Evolutionary conservation across 53 echinoderm and acorn worm species (phyloP).

Genomic region (Temnopleurus reevesii): DNA sequence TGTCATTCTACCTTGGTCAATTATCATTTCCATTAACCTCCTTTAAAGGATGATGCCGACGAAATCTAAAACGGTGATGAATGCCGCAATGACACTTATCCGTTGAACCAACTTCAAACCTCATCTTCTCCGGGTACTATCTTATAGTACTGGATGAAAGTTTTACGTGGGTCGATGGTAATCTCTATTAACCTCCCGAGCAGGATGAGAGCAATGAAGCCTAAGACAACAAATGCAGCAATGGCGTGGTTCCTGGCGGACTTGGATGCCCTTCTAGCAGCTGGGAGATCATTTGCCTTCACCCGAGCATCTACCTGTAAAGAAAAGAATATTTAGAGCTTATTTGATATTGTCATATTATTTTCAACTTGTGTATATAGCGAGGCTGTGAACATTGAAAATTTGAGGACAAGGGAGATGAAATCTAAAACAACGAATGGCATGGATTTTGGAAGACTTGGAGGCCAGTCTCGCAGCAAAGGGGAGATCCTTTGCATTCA

Average conservation of each 20-base stretch:
- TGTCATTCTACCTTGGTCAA: constrained; percentile 1
- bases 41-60: too few relatives aligned
- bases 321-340: too few relatives aligned
- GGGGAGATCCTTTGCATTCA: background rate
- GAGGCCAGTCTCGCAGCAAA: constrained; percentile 26
- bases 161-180: constrained; percentile 14
- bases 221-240: constrained; percentile 33
- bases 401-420: constrained; percentile 43
- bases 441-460: constrained; percentile 31
- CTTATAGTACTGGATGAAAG: constrained; percentile 38
- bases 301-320: constrained; percentile 33
- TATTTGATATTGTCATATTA: too few relatives aligned
- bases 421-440: constrained; percentile 26
- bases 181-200: constrained; percentile 17
- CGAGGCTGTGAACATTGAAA: too few relatives aligned
- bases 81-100: too few relatives aligned
- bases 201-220: constrained; percentile 39
- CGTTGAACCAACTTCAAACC: too few relatives aligned
- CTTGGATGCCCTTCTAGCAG: constrained; percentile 20
- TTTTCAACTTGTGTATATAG: too few relatives aligned
- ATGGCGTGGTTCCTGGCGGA: constrained; percentile 49
- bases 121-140: constrained; percentile 23
- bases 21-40: constrained; percentile 3
- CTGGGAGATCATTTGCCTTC: background rate
- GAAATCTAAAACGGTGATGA: too few relatives aligned